Percentiles rank a stretch among this genome's conserved stretches.
Conservation (phyloP, 1,140 invertebrate genomes). For the Battus philenor region DNA sequence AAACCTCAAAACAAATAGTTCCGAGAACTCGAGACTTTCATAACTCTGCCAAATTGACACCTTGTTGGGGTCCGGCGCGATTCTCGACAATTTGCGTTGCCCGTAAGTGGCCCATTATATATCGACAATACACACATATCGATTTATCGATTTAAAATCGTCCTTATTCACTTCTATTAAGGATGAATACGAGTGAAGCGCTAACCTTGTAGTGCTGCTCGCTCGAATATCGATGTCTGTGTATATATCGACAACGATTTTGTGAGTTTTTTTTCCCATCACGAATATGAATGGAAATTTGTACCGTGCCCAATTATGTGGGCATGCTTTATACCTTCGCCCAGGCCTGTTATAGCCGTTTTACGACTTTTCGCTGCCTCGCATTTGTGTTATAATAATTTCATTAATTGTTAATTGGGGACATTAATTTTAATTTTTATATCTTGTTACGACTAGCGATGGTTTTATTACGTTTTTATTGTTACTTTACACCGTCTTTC, state of each 20-base stretch:
- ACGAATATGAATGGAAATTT: constrained; percentile 73
- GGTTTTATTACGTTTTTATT: too few relatives aligned
- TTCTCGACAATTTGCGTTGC: constrained; percentile 66
- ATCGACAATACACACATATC: constrained; percentile 35
- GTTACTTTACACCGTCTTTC: too few relatives aligned
- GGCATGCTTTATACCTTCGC: constrained; percentile 9
- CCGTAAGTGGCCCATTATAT: constrained; percentile 72
- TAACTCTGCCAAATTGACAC: constrained; percentile 74
- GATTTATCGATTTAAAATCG: constrained; percentile 19
- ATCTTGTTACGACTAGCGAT: too few relatives aligned
- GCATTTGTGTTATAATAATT: constrained; percentile 13
- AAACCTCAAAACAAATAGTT: constrained; percentile 72
- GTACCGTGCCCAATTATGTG: constrained; percentile 58
- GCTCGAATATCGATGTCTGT: constrained; percentile 50
- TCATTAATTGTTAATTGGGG: constrained; percentile 8
- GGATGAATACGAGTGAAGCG: constrained; percentile 13
- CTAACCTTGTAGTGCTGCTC: constrained; percentile 37
- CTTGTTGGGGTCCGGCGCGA: constrained; percentile 64
- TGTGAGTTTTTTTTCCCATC: constrained; percentile 68
- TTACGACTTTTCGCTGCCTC: constrained; percentile 25
- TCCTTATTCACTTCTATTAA: constrained; percentile 18
- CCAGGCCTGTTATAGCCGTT: constrained; percentile 26
- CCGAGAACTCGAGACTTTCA: constrained; percentile 67
- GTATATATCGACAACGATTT: constrained; percentile 60
- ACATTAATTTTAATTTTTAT: constrained; percentile 7